Evolutionary conservation across 2,888 invertebrate genomes (phyloP).

Genomic region (Chrysolina americana): DNA sequence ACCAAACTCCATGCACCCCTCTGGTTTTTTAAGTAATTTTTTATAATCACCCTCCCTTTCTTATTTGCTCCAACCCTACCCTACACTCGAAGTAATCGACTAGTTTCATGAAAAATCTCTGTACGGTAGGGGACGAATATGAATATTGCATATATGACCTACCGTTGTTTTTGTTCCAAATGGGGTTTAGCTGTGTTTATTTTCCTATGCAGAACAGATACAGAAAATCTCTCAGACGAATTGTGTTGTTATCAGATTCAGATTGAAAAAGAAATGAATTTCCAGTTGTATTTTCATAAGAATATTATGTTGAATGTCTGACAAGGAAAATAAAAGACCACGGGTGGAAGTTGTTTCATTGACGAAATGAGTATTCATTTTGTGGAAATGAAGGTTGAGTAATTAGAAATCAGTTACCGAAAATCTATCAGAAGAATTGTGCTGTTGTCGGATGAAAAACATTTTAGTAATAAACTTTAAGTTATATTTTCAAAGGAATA

Average conservation of each 20-base stretch:
- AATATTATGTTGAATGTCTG: neutral
- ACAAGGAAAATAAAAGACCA: too few species aligned
- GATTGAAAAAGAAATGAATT: neutral
- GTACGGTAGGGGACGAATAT: conserved; percentile 33
- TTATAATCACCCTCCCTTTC: conserved; percentile 23
- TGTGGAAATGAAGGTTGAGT: too few species aligned
- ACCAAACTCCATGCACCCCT: conserved; percentile 32
- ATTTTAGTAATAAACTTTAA: too few species aligned
- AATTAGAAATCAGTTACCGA: too few species aligned
- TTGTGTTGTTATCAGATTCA: neutral
- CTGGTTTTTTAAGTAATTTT: conserved; percentile 8
- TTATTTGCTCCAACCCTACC: conserved; percentile 16
- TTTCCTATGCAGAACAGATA: conserved; percentile 14
- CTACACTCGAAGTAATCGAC: conserved; percentile 30
- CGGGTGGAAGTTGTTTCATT: too few species aligned
- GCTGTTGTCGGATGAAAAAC: too few species aligned
- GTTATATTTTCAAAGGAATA: too few species aligned
- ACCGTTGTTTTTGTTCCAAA: conserved; percentile 40
- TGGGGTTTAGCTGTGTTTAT: conserved; percentile 32
- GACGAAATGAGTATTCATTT: too few species aligned
- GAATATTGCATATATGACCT: conserved; percentile 34
- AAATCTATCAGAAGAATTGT: too few species aligned
- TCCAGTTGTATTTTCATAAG: neutral
- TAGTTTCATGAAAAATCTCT: conserved; percentile 24
- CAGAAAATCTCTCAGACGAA: neutral